Base-by-base conservation (phyloP, 2,797 vertebrate species). In the Falco peregrinus region DNA sequence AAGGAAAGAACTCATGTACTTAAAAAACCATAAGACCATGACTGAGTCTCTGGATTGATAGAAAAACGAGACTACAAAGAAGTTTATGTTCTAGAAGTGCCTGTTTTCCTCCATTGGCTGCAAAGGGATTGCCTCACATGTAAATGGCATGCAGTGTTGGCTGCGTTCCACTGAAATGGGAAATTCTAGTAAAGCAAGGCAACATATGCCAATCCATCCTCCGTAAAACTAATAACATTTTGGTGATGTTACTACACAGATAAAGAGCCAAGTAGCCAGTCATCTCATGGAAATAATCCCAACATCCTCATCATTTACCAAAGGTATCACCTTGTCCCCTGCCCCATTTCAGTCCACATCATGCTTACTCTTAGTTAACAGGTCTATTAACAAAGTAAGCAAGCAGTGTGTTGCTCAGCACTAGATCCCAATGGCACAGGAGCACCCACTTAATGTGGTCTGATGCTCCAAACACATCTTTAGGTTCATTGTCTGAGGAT, bases 131-230 rank as follows among this genome's bases (percentile, higher is more conserved):
- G 73, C 8, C 22, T 71, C 76, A 63, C 29, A 3, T 24, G 16
- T 29, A 83, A 83, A 51, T 24, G 7, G 11, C n/a, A 21, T 16
- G n/a, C 39, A 56, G 3, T 0, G 0, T 11, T 61, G 41, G 13
- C 31, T 31, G 9, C 53, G 50, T 18, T 5, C 33, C 73, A 48
- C 9, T 73, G 67, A 90, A 89, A 63, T 5, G 10, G 33, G 31
- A 86, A 10, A 64, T 41, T 45, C 45, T 10, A 13, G 20, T 51
- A 93, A 82, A n/a, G 47, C 39, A 65, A 84, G 29, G 48, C 51
- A 82, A 61, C 73, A 3, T 24, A 20, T 18, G 45, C 10, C 21
- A 56, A 21, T 16, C 16, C 20, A 68, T 19, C 18, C 16, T 19
- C n/a, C 78, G 28, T 5, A 81, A 78, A 71, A 64, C 13, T 19